Percentiles rank a stretch among this genome's conserved stretches.
Evolutionary conservation across 2,888 invertebrate species (phyloP).

Genomic region (Cerceris ruficornis): DNA sequence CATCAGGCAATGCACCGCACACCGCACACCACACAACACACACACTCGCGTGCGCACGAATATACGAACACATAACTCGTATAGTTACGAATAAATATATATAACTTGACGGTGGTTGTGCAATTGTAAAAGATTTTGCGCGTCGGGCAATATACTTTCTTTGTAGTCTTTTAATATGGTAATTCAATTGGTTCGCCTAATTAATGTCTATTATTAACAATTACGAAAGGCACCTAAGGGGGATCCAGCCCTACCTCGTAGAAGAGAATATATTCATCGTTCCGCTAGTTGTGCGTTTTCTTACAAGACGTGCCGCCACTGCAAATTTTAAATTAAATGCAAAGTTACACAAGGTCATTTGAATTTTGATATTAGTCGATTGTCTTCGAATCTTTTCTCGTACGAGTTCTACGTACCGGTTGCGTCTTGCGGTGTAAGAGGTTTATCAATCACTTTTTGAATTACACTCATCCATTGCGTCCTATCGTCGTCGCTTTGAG

Average conservation of each 20-base stretch:
- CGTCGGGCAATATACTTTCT: conserved; percentile 48
- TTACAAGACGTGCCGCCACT: conserved; percentile 88
- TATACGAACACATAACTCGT: conserved; percentile 31
- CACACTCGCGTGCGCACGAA: not conserved
- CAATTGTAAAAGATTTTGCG: conserved; percentile 40
- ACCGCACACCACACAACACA: not conserved
- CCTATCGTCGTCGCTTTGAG: conserved; percentile 89
- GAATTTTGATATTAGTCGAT: too few relatives aligned
- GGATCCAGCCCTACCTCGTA: conserved; percentile 85
- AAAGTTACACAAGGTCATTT: not conserved
- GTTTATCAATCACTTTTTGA: conserved; percentile 88
- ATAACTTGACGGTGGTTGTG: conserved; percentile 46
- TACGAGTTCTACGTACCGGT: conserved; percentile 85
- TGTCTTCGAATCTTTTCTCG: not conserved
- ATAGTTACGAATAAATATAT: conserved; percentile 53
- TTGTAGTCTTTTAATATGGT: conserved; percentile 48
- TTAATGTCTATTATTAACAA: conserved; percentile 57
- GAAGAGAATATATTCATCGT: conserved; percentile 89
- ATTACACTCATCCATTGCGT: conserved; percentile 91
- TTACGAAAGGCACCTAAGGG: conserved; percentile 73
- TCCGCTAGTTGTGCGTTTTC: conserved; percentile 88
- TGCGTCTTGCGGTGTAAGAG: conserved; percentile 90
- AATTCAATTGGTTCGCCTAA: conserved; percentile 61
- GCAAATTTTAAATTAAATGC: conserved; percentile 76
- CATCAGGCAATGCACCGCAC: not conserved